Evolutionary conservation across 2,888 invertebrate species (phyloP).

Genomic region (Epistrophe grossulariae): DNA sequence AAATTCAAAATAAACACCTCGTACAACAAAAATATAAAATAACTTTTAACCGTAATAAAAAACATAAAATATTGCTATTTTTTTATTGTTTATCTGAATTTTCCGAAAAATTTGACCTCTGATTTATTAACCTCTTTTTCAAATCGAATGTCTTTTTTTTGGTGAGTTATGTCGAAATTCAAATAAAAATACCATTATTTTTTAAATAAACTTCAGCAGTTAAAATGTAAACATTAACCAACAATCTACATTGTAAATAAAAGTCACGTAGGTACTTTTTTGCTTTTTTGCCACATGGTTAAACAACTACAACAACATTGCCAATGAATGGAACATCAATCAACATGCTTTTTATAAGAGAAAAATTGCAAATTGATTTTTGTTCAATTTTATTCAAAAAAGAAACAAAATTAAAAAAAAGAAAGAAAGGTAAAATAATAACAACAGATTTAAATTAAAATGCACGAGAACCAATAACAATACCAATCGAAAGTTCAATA

Average conservation of each 20-base stretch:
- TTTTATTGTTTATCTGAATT: background rate
- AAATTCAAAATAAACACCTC: too few species aligned
- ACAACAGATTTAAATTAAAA: slow-evolving; percentile 41
- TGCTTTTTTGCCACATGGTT: slow-evolving; percentile 34
- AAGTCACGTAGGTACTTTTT: slow-evolving; percentile 8
- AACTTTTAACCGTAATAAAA: too few species aligned
- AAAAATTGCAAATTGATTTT: slow-evolving; percentile 44
- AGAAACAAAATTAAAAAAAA: background rate
- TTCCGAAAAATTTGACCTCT: background rate
- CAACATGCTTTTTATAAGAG: slow-evolving; percentile 31
- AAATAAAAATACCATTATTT: slow-evolving; percentile 3
- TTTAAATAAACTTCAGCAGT: slow-evolving; percentile 8
- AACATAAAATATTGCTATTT: background rate
- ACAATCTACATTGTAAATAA: slow-evolving; percentile 18
- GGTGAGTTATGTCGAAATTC: background rate
- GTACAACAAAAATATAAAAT: too few species aligned
- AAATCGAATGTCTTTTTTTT: background rate
- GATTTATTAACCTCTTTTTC: background rate
- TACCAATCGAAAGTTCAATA: slow-evolving; percentile 31
- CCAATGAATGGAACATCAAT: slow-evolving; percentile 33
- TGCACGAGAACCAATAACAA: background rate
- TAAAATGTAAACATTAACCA: slow-evolving; percentile 14
- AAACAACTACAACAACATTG: slow-evolving; percentile 3
- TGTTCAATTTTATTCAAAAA: slow-evolving; percentile 21
- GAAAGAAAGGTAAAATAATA: slow-evolving; percentile 24